Base-by-base conservation (phyloP, 2,797 vertebrate genomes). In the Poecilia picta region DNA sequence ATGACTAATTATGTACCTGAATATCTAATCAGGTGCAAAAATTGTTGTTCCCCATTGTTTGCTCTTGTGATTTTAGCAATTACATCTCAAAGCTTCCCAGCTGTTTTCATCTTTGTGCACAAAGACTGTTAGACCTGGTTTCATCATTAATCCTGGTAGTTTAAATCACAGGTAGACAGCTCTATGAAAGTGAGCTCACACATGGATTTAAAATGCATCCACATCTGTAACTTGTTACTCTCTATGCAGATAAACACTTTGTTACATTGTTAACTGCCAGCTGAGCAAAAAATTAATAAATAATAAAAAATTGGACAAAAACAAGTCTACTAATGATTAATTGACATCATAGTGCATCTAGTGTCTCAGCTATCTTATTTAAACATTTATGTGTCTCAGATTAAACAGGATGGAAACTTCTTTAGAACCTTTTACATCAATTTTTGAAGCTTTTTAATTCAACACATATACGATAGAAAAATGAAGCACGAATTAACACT, bases 291-390 rank as follows among this genome's bases (percentile, higher is more conserved):
- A 41, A 41, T 33, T 1, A 33, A 33, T 33, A 41, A 41, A 5
- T 39, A 39, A 39, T 39, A 39, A 41, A 41, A 0, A 4, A 64
- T 36, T 8, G 18, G 31, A 68, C 20, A 41, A 41, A 20, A 68
- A 39, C 64, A 68, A 68, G 36, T 39, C 23, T 68, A 68, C 10
- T 68, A 36, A 68, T 41, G 64, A 41, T 68, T 68, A 68, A 68
- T 13, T 68, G 20, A 25, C 64, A 41, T 41, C 8, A 68, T 25
- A 39, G 20, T 41, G 20, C 18, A 13, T 41, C 39, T 25, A 5
- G 5, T 41, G 20, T 68, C 20, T 39, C 23, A 8, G 20, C 20
- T 13, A 4, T 39, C 20, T 25, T 25, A 68, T 25, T 41, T 68
- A 68, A 68, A 25, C 20, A 68, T 41, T 25, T 23, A 68, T 12